A percentile compares a stretch with the other conserved stretches of the same genome.
Conservation (phyloP, 2,797 vertebrate genomes). For the Sphenodon punctatus region DNA sequence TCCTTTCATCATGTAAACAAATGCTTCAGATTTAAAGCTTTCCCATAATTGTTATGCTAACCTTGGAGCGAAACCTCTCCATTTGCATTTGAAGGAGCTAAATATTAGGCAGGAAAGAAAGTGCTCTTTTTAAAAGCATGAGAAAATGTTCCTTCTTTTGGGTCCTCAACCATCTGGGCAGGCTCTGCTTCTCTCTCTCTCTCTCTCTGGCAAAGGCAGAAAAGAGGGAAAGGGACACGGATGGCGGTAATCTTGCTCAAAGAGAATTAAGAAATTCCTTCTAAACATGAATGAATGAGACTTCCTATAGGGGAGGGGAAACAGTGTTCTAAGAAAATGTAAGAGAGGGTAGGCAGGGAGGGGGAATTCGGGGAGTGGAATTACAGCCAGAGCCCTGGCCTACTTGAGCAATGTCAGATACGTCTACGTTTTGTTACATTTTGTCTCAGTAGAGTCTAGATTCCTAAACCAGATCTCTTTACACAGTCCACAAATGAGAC, state of each 20-base stretch:
- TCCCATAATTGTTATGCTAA: constrained; percentile 99
- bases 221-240: constrained; percentile 64
- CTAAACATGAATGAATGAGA: constrained; percentile 67
- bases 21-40: constrained; percentile 97
- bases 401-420: constrained; percentile 50
- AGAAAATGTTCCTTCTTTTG: constrained; percentile 90
- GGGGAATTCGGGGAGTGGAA: constrained; percentile 3
- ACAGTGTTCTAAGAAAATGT: constrained; percentile 49
- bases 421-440: constrained; percentile 39
- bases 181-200: constrained; percentile 78
- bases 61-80: constrained; percentile 92
- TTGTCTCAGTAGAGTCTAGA: constrained; percentile 49
- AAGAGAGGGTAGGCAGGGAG: constrained; percentile 18
- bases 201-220: constrained; percentile 75
- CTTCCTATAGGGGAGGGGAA: constrained; percentile 68
- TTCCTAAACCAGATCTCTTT: constrained; percentile 38
- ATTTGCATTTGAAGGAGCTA: constrained; percentile 99
- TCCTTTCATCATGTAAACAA: constrained; percentile 97
- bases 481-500: background rate
- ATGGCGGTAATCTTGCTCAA: constrained; percentile 68
- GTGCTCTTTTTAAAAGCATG: constrained; percentile 94
- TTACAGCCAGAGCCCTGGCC: constrained; percentile 47
- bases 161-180: constrained; percentile 92
- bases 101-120: constrained; percentile 98
- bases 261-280: constrained; percentile 77